Conservation (phyloP, 2,113 vertebrate genomes). For the Pachypanchax playfairii region DNA sequence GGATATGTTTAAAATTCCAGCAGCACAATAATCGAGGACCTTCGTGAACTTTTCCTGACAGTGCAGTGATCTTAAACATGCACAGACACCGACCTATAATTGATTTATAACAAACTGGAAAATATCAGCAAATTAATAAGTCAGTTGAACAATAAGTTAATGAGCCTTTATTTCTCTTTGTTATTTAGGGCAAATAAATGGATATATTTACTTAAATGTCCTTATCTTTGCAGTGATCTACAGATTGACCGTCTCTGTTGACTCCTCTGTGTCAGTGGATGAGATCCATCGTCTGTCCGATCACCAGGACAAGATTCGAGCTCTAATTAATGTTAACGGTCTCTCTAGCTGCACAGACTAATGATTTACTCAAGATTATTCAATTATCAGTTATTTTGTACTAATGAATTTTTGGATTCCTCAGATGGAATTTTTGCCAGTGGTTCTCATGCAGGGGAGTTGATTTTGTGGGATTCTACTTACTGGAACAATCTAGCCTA, state of each 20-base stretch:
- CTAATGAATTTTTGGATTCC: not conserved
- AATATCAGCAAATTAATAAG: no score
- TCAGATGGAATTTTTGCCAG: slow-evolving; percentile 83
- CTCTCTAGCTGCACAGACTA: slow-evolving; percentile 37
- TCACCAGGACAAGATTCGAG: slow-evolving; percentile 92
- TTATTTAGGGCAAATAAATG: not conserved
- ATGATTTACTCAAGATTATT: no score
- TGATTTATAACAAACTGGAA: no score
- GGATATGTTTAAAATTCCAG: no score
- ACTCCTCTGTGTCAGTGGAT: slow-evolving; percentile 73
- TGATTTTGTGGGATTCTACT: slow-evolving; percentile 90
- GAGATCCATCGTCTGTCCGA: slow-evolving; percentile 85
- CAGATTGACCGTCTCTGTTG: slow-evolving; percentile 77
- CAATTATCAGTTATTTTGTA: no score
- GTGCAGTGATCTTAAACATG: no score
- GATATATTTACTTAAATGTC: not conserved
- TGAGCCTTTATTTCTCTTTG: no score
- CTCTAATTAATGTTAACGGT: slow-evolving; percentile 87
- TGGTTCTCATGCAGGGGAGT: slow-evolving; percentile 90
- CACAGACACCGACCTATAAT: no score
- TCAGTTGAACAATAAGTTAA: no score
- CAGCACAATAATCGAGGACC: no score
- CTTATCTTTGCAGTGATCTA: slow-evolving; percentile 85
- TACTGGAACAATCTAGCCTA: slow-evolving; percentile 86
- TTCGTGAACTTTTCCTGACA: no score